A percentile compares a stretch with the other conserved stretches of the same genome.
These are phyloP conservation scores for Candoia aspera DNA, from an alignment of 2,113 vertebrate species.

Conservation along the genomic window DNA sequence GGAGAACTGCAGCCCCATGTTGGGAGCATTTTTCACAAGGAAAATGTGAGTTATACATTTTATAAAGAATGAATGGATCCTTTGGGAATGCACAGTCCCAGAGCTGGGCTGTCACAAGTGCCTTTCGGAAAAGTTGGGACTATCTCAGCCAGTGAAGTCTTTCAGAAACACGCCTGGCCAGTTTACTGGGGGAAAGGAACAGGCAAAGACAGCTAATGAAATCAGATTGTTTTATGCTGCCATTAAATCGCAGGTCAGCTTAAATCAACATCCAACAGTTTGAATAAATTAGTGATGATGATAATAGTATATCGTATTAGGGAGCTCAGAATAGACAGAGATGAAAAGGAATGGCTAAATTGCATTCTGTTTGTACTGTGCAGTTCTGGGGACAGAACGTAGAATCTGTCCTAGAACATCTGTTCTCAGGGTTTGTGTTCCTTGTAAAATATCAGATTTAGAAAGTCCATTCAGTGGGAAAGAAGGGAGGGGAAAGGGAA, in stretches of 20 bases:
- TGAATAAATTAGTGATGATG: not conserved
- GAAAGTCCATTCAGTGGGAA: not conserved
- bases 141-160: not conserved
- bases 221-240: not conserved
- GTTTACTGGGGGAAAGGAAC: not conserved
- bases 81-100: not conserved
- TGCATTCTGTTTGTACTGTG: not conserved
- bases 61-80: not conserved
- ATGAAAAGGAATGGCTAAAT: not conserved
- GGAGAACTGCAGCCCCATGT: not conserved
- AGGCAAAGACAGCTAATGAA: not conserved
- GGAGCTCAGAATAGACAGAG: not conserved
- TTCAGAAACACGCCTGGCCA: not conserved
- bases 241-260: not conserved
- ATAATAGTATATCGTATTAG: not conserved
- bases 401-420: conserved; percentile 28
- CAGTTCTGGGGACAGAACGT: not conserved
- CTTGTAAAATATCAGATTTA: conserved; percentile 6
- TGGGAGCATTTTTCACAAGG: not conserved
- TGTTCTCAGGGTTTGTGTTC: not conserved
- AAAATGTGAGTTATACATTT: not conserved
- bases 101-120: not conserved
- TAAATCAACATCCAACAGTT: not conserved
- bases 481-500: not conserved
- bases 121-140: not conserved